These are phyloP conservation scores for Punctoribates punctum DNA, from an alignment of 2,888 invertebrate genomes.

Conservation along the genomic window DNA sequence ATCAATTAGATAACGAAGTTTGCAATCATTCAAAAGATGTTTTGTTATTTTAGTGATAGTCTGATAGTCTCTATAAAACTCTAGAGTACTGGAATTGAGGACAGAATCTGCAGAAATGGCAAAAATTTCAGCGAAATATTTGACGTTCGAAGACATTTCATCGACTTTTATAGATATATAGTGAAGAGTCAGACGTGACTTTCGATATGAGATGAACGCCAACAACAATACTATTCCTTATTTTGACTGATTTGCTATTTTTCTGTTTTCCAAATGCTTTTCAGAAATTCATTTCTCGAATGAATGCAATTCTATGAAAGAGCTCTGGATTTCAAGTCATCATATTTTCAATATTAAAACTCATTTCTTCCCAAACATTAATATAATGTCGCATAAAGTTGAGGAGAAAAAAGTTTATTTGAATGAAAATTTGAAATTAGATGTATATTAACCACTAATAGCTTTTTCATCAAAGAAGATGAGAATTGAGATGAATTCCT, in stretches of 20 bases:
- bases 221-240: not conserved
- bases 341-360: no score
- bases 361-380: no score
- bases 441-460: no score
- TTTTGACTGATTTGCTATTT: not conserved
- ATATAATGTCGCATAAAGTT: no score
- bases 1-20: not conserved
- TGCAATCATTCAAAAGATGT: not conserved
- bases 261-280: not conserved
- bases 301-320: no score
- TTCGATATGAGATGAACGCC: not conserved
- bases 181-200: conserved; percentile 4
- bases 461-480: no score
- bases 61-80: not conserved
- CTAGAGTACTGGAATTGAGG: not conserved
- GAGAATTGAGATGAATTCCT: no score
- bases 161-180: conserved; percentile 6
- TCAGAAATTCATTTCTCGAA: not conserved
- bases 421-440: no score
- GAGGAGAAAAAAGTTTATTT: no score
- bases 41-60: conserved; percentile 6
- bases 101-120: not conserved
- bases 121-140: conserved; percentile 11
- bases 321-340: no score
- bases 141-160: conserved; percentile 4